Conservation (phyloP, 2,113 vertebrate species). For the Crypturellus undulatus region DNA sequence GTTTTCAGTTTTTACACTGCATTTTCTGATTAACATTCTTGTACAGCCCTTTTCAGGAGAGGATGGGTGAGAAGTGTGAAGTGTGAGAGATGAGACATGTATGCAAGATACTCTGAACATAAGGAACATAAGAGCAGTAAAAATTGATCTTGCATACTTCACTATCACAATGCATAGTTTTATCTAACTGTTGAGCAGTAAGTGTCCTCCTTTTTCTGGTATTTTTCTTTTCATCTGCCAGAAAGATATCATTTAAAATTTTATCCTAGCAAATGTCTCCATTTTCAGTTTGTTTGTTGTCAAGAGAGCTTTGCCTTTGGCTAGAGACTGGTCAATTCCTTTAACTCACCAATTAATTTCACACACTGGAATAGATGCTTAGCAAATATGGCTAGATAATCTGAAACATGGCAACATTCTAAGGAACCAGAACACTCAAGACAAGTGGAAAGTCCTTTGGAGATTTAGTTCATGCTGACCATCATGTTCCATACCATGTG, state of each 20-base stretch:
- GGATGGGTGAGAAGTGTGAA: slow-evolving; percentile 12
- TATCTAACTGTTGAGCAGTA: not conserved
- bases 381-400: not conserved
- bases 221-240: not conserved
- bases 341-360: not conserved
- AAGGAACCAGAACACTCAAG: not conserved
- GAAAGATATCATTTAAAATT: not conserved
- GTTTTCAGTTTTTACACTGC: slow-evolving; percentile 14
- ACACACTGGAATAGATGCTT: not conserved
- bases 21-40: slow-evolving; percentile 35
- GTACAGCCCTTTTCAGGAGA: not conserved
- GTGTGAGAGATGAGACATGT: not conserved
- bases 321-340: not conserved
- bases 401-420: not conserved
- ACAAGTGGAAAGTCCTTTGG: not conserved
- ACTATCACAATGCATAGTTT: not conserved
- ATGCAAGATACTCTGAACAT: not conserved
- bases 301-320: not conserved
- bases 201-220: not conserved
- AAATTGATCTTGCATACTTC: not conserved
- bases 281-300: not conserved
- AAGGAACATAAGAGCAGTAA: slow-evolving; percentile 8
- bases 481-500: not conserved
- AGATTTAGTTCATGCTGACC: not conserved
- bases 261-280: not conserved